A percentile compares a stretch with the other conserved stretches of the same genome.
Conservation (phyloP, 2,797 vertebrate genomes). For the Ispidina lecontei region DNA sequence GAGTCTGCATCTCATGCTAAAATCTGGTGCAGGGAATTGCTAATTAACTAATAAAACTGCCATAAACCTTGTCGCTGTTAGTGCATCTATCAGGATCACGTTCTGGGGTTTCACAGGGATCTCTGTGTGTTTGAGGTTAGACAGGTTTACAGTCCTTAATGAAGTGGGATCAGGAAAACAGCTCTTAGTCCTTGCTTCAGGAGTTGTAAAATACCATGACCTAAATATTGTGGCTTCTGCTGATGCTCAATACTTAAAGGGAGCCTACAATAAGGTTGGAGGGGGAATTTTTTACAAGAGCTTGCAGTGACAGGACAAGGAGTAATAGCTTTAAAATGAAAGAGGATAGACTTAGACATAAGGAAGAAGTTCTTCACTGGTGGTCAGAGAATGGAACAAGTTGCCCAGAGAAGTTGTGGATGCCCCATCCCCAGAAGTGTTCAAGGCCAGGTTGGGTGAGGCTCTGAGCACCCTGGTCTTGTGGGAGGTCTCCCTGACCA, state of each 20-base stretch:
- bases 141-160: neutral
- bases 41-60: neutral
- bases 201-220: neutral
- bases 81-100: fast-evolving
- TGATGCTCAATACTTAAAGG: neutral
- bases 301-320: neutral
- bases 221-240: constrained; percentile 8
- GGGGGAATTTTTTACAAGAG: neutral
- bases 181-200: neutral
- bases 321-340: neutral
- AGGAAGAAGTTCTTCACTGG: neutral
- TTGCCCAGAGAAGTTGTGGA: neutral
- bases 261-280: neutral
- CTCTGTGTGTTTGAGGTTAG: neutral
- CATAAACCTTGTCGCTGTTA: neutral
- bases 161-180: neutral
- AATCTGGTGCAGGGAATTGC: neutral
- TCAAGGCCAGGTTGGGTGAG: neutral
- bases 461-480: neutral
- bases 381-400: neutral
- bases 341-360: neutral
- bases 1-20: neutral
- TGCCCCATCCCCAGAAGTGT: neutral
- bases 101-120: neutral
- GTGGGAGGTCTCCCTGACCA: neutral